phyloP scores from a whole-genome alignment of 2,113 vertebrate species.

The Scalopus aquaticus region DNA sequence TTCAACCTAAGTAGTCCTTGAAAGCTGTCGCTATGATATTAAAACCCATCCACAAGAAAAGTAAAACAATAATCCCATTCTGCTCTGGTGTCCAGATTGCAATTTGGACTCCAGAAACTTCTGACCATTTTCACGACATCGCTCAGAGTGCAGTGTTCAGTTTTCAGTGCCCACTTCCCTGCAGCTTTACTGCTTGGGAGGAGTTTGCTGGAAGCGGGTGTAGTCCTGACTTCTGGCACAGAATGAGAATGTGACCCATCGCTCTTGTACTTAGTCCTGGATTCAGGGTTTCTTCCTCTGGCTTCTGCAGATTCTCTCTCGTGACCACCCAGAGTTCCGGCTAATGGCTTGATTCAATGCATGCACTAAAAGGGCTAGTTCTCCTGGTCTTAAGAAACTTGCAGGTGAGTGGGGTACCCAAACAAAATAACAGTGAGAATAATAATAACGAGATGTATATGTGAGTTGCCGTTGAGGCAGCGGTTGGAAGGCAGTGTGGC shows the following conservation, averaged over 20 bases:
- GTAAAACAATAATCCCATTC: background rate
- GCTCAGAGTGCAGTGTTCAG: background rate
- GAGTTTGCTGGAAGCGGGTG: background rate
- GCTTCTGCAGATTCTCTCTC: background rate
- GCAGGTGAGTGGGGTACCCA: background rate
- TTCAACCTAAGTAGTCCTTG: conserved; percentile 9
- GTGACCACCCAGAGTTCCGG: background rate
- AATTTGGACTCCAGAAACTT: background rate
- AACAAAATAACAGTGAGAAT: background rate
- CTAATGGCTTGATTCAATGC: background rate
- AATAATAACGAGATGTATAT: background rate
- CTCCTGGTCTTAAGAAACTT: background rate
- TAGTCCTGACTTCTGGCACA: background rate
- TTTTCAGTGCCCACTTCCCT: background rate
- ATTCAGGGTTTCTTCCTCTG: background rate
- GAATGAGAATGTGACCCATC: background rate
- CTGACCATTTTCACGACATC: background rate
- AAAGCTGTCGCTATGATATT: background rate
- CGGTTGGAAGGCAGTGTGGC: background rate
- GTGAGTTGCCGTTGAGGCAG: background rate
- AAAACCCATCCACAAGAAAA: background rate
- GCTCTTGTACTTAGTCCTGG: background rate
- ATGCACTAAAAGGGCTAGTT: background rate
- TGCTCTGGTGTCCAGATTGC: background rate
- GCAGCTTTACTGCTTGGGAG: background rate